Conservation (phyloP, 2,888 invertebrate species). For the Chrysolina oricalcia region DNA sequence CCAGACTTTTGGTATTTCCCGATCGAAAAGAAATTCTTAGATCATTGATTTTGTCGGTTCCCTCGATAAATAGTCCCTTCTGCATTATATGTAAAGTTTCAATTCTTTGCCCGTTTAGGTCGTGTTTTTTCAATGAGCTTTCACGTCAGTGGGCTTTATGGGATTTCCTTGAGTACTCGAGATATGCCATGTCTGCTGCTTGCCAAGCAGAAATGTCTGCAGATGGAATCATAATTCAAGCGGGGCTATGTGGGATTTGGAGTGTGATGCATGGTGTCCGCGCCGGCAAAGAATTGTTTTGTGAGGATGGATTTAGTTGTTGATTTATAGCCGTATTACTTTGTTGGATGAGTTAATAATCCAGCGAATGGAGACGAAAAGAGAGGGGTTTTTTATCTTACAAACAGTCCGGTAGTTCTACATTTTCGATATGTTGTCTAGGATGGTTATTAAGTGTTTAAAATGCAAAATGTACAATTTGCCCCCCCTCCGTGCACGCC, state of each 20-base stretch:
- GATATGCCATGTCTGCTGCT: conserved; percentile 33
- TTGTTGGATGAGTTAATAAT: not conserved
- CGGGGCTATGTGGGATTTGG: conserved; percentile 17
- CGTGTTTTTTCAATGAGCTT: conserved; percentile 52
- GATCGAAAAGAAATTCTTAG: conserved; percentile 3
- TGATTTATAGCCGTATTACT: not conserved
- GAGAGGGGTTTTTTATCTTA: too few species aligned
- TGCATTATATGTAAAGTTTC: conserved; percentile 49
- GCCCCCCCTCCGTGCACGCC: too few species aligned
- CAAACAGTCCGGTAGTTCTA: too few species aligned
- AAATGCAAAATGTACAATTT: too few species aligned
- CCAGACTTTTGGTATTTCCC: not conserved
- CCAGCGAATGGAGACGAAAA: too few species aligned
- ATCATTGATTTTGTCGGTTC: conserved; percentile 39
- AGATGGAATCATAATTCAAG: conserved; percentile 39
- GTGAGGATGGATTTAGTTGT: not conserved
- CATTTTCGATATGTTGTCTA: too few species aligned
- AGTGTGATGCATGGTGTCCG: conserved; percentile 22
- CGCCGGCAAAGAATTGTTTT: conserved; percentile 1
- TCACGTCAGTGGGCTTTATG: conserved; percentile 40
- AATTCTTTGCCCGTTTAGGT: conserved; percentile 51
- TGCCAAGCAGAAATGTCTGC: conserved; percentile 37
- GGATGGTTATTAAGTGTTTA: too few species aligned
- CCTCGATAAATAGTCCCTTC: conserved; percentile 38
- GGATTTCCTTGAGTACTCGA: conserved; percentile 37